Base-by-base conservation (phyloP, 2,888 invertebrate genomes). In the Griposia aprilina region DNA sequence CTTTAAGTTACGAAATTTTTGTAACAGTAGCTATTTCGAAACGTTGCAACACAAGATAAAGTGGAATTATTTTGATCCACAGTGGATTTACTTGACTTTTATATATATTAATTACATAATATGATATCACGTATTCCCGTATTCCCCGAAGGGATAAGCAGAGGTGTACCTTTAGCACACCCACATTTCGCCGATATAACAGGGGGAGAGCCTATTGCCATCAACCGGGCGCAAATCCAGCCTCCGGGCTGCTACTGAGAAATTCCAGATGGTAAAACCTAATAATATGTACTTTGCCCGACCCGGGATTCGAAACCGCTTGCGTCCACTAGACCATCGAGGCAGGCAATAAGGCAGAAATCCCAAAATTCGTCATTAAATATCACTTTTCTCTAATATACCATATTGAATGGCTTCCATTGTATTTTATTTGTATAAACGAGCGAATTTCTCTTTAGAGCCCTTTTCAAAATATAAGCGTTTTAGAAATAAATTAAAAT, bases 401-500 rank as follows among this genome's bases (percentile, higher is more conserved):
- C 20, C 17, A 26, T 20, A 13, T 26, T 48, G 7, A 48, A 67
- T 26, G 11, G 48, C 26, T 11, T 50, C 48, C 20, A 13, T 20
- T 26, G 48, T 26, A 26, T 26, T 67, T 66, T 20, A 26, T 13
- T 67, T 48, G 67, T 20, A 11, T 7, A 13, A 67, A 66, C 11
- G 13, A 48, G 20, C 7, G 2, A 30, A 23, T 26, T 67, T 67
- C 50, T 20, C n/a, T 6, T 13, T 7, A n/a, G 30, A 36, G 2
- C 30, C 11, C 0, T 26, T 69, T 15, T 23, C 23, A 55, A 55
- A 73, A 30, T 17, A 45, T 30, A 55, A 45, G 5, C 59, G 30
- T 59, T 74, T 72, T 11, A 20, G n/a, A 26, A 50, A 36, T 59
- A 59, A 59, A 59, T 72, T 48, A 48, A 26, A 52, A 68, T n/a